Conservation (phyloP, 2,797 vertebrate genomes). For the Lutjanus campechanus region DNA sequence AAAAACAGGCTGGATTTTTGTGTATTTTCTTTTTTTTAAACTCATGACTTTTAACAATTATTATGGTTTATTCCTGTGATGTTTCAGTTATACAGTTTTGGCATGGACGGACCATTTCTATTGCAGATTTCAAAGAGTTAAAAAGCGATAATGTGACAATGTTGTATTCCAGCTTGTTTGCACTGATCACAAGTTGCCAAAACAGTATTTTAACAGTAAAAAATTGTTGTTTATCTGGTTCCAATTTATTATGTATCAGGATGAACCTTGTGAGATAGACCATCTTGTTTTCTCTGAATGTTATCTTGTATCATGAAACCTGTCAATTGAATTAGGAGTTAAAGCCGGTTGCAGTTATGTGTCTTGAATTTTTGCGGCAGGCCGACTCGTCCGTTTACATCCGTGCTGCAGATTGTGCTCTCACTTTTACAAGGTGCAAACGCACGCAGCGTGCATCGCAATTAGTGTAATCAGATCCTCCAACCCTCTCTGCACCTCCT, state of each 20-base stretch:
- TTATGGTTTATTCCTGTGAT: too few relatives aligned
- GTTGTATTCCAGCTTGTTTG: neutral
- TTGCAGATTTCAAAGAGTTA: neutral
- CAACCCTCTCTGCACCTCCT: constrained; percentile 24
- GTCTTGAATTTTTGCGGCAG: neutral
- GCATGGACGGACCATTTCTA: too few relatives aligned
- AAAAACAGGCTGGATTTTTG: too few relatives aligned
- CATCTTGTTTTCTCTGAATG: neutral
- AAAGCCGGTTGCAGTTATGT: neutral
- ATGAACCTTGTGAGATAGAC: neutral
- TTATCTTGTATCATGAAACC: neutral
- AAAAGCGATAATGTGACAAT: neutral
- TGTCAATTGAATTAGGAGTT: neutral
- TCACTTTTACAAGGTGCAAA: constrained; percentile 11
- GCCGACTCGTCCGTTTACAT: constrained; percentile 10
- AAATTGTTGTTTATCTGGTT: neutral
- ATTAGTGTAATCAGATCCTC: constrained; percentile 44
- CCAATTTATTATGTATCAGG: neutral
- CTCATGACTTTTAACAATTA: too few relatives aligned
- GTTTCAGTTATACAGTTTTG: too few relatives aligned
- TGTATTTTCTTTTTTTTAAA: too few relatives aligned
- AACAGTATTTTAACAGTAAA: neutral
- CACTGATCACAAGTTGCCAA: too few relatives aligned
- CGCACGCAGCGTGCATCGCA: constrained; percentile 1
- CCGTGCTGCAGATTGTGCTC: neutral